A percentile compares a stretch with the other conserved stretches of the same genome.
Conservation (phyloP, 2,888 invertebrate genomes). For the Tetragonula carbonaria region DNA sequence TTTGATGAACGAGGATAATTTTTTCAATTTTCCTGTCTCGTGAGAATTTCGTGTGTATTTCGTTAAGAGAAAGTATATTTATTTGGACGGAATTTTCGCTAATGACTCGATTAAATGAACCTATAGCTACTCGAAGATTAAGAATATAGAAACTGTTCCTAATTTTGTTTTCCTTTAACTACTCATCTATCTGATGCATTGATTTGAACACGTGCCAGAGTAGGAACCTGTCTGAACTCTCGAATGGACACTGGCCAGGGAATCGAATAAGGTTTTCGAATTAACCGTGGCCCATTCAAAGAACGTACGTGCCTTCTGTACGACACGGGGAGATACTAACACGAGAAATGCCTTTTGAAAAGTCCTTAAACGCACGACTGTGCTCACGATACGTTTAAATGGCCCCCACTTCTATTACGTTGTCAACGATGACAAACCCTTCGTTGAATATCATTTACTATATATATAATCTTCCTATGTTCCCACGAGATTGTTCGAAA, state of each 20-base stretch:
- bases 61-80: too few relatives aligned
- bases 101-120: too few relatives aligned
- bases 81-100: too few relatives aligned
- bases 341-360: slow-evolving; percentile 40
- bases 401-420: neutral
- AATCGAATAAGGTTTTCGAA: slow-evolving; percentile 78
- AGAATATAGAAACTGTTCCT: neutral
- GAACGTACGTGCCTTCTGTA: slow-evolving; percentile 76
- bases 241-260: slow-evolving; percentile 37
- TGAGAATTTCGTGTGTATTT: too few relatives aligned
- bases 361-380: slow-evolving; percentile 44
- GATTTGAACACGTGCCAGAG: slow-evolving; percentile 10
- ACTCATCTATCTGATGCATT: slow-evolving; percentile 1
- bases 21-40: too few relatives aligned
- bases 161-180: neutral
- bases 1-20: too few relatives aligned
- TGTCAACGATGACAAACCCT: neutral
- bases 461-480: too few relatives aligned
- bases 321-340: slow-evolving; percentile 22
- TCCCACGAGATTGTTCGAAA: too few relatives aligned
- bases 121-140: neutral
- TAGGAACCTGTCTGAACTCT: slow-evolving; percentile 20
- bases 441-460: neutral
- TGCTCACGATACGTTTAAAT: slow-evolving; percentile 38
- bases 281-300: slow-evolving; percentile 77